Conservation (phyloP, 1,140 invertebrate genomes). For the Microplitis demolitor region DNA sequence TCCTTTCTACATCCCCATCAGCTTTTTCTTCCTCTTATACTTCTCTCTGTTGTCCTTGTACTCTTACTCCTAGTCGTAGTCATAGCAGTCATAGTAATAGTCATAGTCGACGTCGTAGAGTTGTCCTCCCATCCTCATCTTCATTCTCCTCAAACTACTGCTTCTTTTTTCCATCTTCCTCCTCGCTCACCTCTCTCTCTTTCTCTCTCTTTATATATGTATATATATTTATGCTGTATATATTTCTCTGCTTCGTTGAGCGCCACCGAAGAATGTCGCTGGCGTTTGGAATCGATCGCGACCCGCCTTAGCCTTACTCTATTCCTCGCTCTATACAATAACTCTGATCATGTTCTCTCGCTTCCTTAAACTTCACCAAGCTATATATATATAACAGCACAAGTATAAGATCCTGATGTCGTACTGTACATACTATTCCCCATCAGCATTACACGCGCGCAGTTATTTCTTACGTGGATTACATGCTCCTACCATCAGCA, state of each 20-base stretch:
- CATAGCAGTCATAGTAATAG: neutral
- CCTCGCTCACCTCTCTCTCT: neutral
- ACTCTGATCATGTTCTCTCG: neutral
- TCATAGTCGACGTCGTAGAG: no score
- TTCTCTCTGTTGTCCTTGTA: slow-evolving; percentile 1
- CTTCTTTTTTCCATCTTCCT: slow-evolving; percentile 12
- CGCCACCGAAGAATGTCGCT: slow-evolving; percentile 23
- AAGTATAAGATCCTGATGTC: slow-evolving; percentile 30
- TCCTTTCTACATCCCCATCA: slow-evolving; percentile 20
- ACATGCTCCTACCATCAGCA: slow-evolving; percentile 41
- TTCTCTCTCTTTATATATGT: no score
- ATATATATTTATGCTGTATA: no score
- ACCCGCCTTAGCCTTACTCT: slow-evolving; percentile 21
- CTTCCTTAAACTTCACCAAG: slow-evolving; percentile 8
- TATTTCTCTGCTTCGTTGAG: slow-evolving; percentile 6
- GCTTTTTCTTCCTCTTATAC: slow-evolving; percentile 25
- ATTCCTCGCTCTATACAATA: no score
- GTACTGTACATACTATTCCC: slow-evolving; percentile 48
- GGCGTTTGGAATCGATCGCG: slow-evolving; percentile 55
- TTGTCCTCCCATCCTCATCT: slow-evolving; percentile 5
- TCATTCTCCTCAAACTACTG: slow-evolving; percentile 31
- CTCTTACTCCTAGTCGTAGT: neutral
- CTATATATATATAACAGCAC: slow-evolving; percentile 3
- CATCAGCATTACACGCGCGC: slow-evolving; percentile 57
- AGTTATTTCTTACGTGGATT: slow-evolving; percentile 59